Base-by-base conservation (phyloP, 2,797 vertebrate genomes). In the Alfaro cultratus region DNA sequence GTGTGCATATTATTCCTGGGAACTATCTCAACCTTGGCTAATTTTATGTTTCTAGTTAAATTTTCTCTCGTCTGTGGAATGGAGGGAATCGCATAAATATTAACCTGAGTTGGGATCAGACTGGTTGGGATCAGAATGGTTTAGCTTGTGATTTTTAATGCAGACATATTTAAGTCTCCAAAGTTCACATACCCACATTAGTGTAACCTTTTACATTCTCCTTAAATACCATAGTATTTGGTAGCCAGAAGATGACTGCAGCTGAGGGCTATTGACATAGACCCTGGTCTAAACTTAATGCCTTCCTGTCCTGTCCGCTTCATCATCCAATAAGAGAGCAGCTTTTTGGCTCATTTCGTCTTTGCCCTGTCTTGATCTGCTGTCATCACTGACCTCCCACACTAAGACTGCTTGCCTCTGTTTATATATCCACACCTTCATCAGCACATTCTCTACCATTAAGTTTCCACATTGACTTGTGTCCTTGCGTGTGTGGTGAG, bases 401-500 rank as follows among this genome's bases (percentile, higher is more conserved):
- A 41, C 26, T 4, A 36, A 26, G 36, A 15, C 51, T 57, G 51
- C 4, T n/a, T 57, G 51, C 62, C 62, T 29, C 15, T 75, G 26
- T 75, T 75, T 75, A 75, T 57, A 53, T 53, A 43, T 41, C 73
- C 23, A 57, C 51, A 75, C 13, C 39, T 15, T 75, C 73, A 57
- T 43, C 36, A 18, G 51, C 23, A 55, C 51, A 41, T n/a, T 4
- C 36, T 43, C 36, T 39, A 11, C 31, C 31, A 64, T 18, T 34
- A 34, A 13, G 6, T 34, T 64, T 34, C 57, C 57, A 34, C 23
- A 23, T 15, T 74, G 49, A 55, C 26, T 55, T 16, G 12, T 55
- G 23, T 53, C 34, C 73, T 36, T 55, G 47, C 2, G 11, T 74
- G 49, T n/a, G 34, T 55, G 73, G 5, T 53, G 26, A 39, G 47